These are phyloP conservation scores for Armadillidium nasatum DNA, from an alignment of 1,140 invertebrate species.

Conservation along the genomic window DNA sequence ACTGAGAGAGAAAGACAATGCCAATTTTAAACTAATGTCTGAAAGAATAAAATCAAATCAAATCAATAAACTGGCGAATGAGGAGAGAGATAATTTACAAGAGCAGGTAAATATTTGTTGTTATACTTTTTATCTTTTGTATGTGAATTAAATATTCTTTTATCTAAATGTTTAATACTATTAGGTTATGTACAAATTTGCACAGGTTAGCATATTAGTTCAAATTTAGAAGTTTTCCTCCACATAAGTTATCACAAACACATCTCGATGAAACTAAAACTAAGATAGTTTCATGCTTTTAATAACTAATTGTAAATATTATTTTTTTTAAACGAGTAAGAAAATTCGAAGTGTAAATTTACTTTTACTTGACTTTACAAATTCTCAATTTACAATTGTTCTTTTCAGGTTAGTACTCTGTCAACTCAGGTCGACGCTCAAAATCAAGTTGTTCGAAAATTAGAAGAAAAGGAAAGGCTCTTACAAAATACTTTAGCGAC, in stretches of 20 bases:
- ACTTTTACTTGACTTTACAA: no score
- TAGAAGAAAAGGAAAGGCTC: conserved; percentile 95
- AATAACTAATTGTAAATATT: not conserved
- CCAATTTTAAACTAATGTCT: conserved; percentile 99
- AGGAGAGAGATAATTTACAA: conserved; percentile 85
- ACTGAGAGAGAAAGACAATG: conserved; percentile 94
- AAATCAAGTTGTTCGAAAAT: conserved; percentile 85
- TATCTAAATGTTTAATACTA: not conserved
- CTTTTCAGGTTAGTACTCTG: conserved; percentile 45
- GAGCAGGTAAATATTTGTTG: conserved; percentile 68
- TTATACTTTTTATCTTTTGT: not conserved
- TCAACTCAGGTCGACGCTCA: conserved; percentile 74
- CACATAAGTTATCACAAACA: no score
- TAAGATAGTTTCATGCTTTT: not conserved
- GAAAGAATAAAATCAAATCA: conserved; percentile 96
- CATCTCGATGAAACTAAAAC: not conserved
- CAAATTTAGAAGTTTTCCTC: no score
- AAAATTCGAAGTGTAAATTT: not conserved
- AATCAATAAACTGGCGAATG: conserved; percentile 84
- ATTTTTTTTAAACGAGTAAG: not conserved
- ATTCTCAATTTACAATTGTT: no score
- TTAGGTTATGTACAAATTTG: no score
- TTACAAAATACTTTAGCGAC: conserved; percentile 86
- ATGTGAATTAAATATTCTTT: not conserved
- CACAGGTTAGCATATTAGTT: no score